A percentile compares a stretch with the other conserved stretches of the same genome.
Evolutionary conservation across 1,140 invertebrate species (phyloP).

Genomic region (Parapsyche elsis): DNA sequence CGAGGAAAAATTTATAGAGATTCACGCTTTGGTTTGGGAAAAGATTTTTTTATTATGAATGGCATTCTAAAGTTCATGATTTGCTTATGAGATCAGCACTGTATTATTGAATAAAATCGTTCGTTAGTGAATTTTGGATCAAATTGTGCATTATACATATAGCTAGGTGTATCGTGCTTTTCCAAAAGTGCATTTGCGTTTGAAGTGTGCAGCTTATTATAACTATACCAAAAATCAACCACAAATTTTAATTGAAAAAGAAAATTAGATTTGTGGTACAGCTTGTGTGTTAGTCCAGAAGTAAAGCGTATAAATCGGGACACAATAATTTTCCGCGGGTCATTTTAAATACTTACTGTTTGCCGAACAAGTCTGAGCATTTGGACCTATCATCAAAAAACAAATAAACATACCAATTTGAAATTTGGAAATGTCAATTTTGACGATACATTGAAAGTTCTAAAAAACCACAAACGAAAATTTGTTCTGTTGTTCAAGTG

Average conservation of each 20-base stretch:
- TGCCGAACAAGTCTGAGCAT: constrained; percentile 50
- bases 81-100: too few relatives aligned
- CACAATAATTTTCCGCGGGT: not conserved
- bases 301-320: constrained; percentile 20
- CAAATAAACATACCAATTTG: constrained; percentile 45
- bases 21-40: too few relatives aligned
- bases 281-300: constrained; percentile 26
- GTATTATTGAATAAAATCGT: too few relatives aligned
- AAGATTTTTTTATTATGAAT: too few relatives aligned
- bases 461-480: too few relatives aligned
- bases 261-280: not conserved
- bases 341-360: constrained; percentile 52
- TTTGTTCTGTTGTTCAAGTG: too few relatives aligned
- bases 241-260: not conserved
- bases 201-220: not conserved
- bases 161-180: not conserved
- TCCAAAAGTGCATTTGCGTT: not conserved
- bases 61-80: too few relatives aligned
- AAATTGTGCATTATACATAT: too few relatives aligned
- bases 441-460: too few relatives aligned
- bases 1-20: too few relatives aligned
- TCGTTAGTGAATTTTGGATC: too few relatives aligned
- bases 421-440: not conserved
- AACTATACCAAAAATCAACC: not conserved
- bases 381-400: constrained; percentile 53